These are phyloP conservation scores for Pachyramphus minor DNA, from an alignment of 2,113 vertebrate species.

Conservation along the genomic window DNA sequence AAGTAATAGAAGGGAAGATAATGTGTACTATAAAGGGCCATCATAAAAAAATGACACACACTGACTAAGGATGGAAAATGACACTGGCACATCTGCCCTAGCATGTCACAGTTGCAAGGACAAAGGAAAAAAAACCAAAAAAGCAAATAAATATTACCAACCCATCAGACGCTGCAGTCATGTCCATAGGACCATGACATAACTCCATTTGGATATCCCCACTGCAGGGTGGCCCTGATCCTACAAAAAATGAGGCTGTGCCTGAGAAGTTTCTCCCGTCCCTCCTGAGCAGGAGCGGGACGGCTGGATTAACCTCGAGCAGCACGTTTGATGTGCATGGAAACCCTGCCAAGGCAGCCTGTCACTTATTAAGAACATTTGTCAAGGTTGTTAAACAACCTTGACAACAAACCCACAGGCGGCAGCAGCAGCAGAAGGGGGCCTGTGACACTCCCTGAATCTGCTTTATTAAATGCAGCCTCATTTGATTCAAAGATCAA, in stretches of 20 bases:
- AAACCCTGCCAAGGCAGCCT: slow-evolving; percentile 55
- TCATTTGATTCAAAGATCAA: slow-evolving; percentile 20
- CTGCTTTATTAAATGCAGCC: slow-evolving; percentile 1
- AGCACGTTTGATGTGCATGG: slow-evolving; percentile 17
- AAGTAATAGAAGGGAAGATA: slow-evolving; percentile 38
- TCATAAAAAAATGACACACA: slow-evolving; percentile 28
- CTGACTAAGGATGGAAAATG: not conserved
- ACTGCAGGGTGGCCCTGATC: not conserved
- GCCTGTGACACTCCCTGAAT: not conserved
- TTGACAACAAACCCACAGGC: slow-evolving; percentile 61
- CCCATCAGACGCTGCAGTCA: not conserved
- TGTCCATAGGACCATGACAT: fast-evolving
- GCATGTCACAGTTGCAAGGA: not conserved
- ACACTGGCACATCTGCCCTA: not conserved
- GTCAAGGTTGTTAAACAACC: slow-evolving; percentile 64
- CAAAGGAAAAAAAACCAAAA: not conserved
- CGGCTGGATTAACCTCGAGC: not conserved
- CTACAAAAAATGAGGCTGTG: not conserved
- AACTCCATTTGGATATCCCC: not conserved
- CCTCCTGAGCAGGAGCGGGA: not conserved
- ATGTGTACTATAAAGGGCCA: slow-evolving; percentile 13
- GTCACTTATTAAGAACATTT: slow-evolving; percentile 61
- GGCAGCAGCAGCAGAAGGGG: slow-evolving; percentile 21
- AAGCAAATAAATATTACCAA: not conserved
- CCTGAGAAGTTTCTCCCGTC: not conserved